phyloP scores from a whole-genome alignment of 1,140 invertebrate genomes.

The Monochamus saltuarius region DNA sequence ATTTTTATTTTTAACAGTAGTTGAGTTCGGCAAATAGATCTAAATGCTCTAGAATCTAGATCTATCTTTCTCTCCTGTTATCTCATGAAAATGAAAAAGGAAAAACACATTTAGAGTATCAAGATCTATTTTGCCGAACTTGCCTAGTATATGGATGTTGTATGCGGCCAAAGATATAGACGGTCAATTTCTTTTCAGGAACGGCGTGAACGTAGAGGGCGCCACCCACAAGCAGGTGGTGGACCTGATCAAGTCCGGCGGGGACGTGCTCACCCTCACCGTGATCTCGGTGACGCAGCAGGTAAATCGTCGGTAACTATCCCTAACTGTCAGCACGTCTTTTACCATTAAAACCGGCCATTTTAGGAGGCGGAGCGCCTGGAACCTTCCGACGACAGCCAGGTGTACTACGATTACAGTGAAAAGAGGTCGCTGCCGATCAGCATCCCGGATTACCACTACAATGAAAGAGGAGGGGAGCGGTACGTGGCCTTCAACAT shows the following conservation, averaged over 20 bases:
- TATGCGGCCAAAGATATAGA: no score
- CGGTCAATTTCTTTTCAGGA: conserved; percentile 63
- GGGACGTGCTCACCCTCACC: conserved; percentile 92
- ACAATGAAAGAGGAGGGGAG: conserved; percentile 79
- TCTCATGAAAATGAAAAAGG: no score
- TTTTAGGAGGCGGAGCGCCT: conserved; percentile 76
- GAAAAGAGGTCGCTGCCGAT: conserved; percentile 97
- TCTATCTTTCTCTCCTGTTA: no score
- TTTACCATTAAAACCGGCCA: background rate
- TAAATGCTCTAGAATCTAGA: no score
- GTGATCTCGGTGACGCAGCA: conserved; percentile 94
- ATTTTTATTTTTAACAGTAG: no score
- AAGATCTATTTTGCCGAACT: no score
- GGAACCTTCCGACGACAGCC: conserved; percentile 85
- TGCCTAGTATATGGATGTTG: no score
- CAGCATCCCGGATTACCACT: conserved; percentile 94
- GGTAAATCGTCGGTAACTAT: conserved; percentile 54
- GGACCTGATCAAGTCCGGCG: conserved; percentile 97
- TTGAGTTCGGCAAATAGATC: no score
- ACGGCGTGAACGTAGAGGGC: conserved; percentile 97
- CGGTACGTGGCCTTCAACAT: conserved; percentile 97
- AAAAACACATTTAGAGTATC: no score
- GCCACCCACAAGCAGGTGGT: conserved; percentile 99
- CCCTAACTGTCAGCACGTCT: background rate
- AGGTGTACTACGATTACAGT: conserved; percentile 93